Percentiles rank a stretch among this genome's conserved stretches.
Conservation (phyloP, 2,113 vertebrate species). For the Alexandromys fortis region DNA sequence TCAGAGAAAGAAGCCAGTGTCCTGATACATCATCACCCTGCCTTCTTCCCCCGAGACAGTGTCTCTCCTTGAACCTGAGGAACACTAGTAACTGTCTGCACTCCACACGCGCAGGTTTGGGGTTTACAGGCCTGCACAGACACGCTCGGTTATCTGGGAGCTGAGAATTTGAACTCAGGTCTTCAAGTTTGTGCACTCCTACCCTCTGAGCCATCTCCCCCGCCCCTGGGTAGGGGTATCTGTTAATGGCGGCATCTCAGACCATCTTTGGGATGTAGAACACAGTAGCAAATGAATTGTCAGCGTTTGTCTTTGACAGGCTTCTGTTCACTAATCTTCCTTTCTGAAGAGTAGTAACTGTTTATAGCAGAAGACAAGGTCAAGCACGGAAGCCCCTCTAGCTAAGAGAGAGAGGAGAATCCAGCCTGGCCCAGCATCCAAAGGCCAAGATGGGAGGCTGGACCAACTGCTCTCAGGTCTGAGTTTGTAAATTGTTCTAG, state of each 20-base stretch:
- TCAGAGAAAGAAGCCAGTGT: too few relatives aligned
- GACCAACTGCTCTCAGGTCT: background rate
- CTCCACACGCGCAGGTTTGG: background rate
- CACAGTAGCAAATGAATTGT: background rate
- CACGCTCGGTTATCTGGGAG: background rate
- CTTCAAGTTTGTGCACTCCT: too few relatives aligned
- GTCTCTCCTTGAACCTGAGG: background rate
- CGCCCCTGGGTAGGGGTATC: background rate
- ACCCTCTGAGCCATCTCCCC: background rate
- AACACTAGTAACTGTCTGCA: background rate
- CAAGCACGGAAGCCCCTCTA: background rate
- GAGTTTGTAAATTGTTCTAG: background rate
- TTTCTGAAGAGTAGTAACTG: background rate
- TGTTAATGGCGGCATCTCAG: too few relatives aligned
- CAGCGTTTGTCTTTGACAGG: background rate
- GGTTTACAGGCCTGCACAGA: background rate
- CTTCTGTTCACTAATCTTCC: background rate
- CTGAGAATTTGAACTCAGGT: background rate
- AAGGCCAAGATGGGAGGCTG: background rate
- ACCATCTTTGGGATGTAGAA: background rate
- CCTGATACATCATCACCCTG: background rate
- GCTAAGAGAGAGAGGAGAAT: background rate
- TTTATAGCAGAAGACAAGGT: background rate
- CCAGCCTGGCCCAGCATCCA: background rate
- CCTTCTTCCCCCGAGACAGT: background rate